Conservation (phyloP, 1,140 invertebrate genomes). For the Musca domestica region DNA sequence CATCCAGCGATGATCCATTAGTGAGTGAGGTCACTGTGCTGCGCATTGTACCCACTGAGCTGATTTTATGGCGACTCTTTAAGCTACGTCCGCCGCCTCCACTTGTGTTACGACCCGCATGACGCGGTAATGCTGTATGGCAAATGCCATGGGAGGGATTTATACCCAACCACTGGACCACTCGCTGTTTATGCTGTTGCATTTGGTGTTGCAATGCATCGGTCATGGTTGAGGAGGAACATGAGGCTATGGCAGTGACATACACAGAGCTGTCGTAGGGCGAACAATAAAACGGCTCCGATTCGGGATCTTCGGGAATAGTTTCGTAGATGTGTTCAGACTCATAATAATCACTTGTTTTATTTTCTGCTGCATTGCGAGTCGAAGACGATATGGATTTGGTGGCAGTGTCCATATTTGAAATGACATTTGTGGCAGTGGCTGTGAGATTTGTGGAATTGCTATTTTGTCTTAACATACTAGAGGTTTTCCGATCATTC, state of each 20-base stretch:
- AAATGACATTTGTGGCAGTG: no score
- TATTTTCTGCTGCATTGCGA: neutral
- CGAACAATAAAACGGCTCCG: slow-evolving; percentile 66
- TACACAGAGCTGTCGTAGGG: slow-evolving; percentile 60
- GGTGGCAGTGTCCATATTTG: neutral
- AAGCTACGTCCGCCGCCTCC: neutral
- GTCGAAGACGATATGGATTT: neutral
- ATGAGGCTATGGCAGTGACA: slow-evolving; percentile 38
- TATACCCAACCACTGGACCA: slow-evolving; percentile 44
- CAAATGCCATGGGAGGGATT: neutral
- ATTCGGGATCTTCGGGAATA: slow-evolving; percentile 64
- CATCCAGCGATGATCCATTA: slow-evolving; percentile 36
- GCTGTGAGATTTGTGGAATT: no score
- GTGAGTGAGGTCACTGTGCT: slow-evolving; percentile 37
- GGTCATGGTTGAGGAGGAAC: slow-evolving; percentile 30
- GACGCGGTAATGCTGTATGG: neutral
- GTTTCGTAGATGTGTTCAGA: slow-evolving; percentile 70
- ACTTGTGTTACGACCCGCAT: neutral
- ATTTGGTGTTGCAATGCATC: slow-evolving; percentile 35
- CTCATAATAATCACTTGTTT: slow-evolving; percentile 28
- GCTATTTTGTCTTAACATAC: no score
- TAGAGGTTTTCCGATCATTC: no score
- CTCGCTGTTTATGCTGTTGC: slow-evolving; percentile 46
- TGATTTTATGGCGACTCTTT: neutral
- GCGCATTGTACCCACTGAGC: slow-evolving; percentile 29